A percentile compares a stretch with the other conserved stretches of the same genome.
Conservation (phyloP, 2,888 invertebrate genomes). For the Epistrophe eligans region DNA sequence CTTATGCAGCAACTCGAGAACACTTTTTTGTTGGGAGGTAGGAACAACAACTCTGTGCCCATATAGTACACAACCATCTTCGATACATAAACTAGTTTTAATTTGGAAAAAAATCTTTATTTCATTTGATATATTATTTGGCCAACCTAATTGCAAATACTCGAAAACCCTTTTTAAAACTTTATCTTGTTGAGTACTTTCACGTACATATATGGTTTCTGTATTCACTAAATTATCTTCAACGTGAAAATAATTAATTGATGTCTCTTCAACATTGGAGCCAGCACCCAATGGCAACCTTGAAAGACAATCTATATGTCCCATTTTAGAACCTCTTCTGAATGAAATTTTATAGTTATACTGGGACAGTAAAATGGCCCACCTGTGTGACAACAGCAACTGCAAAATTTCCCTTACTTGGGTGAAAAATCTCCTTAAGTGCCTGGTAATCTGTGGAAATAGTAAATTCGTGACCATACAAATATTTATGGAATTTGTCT, state of each 20-base stretch:
- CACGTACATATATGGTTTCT: background rate
- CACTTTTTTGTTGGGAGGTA: background rate
- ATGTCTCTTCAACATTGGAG: background rate
- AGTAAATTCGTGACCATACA: background rate
- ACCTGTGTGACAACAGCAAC: background rate
- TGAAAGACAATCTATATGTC: background rate
- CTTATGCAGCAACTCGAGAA: slow-evolving; percentile 27
- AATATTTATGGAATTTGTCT: background rate
- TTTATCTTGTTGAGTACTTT: background rate
- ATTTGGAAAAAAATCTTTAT: slow-evolving; percentile 31
- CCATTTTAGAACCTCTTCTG: background rate
- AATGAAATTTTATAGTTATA: background rate
- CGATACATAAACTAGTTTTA: slow-evolving; percentile 13
- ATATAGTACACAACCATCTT: slow-evolving; percentile 35
- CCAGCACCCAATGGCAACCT: background rate
- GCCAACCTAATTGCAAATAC: background rate
- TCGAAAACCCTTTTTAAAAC: background rate
- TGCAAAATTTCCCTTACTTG: background rate
- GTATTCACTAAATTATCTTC: background rate
- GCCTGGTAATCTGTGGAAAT: background rate
- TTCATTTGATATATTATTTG: slow-evolving; percentile 16
- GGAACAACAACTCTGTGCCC: slow-evolving; percentile 38
- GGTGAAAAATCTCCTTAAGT: background rate
- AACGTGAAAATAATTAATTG: background rate
- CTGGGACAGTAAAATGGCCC: background rate